phyloP scores from a whole-genome alignment of 1,140 invertebrate species.

The Drosophila bocqueti region DNA sequence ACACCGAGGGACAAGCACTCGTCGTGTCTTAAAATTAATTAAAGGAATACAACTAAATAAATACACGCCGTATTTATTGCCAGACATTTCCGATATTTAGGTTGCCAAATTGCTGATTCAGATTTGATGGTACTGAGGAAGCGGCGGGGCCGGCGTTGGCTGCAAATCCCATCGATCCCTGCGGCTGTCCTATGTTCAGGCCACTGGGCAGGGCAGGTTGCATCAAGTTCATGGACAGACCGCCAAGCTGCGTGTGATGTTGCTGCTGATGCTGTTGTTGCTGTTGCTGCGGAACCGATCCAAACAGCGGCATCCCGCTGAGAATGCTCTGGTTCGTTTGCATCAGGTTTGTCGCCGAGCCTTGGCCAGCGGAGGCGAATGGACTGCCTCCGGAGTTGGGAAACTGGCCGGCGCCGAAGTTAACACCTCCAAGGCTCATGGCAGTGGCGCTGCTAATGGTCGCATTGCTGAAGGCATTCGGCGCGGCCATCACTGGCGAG shows the following conservation, averaged over 20 bases:
- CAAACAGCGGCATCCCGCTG: slow-evolving; percentile 67
- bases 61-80: slow-evolving; percentile 74
- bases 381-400: slow-evolving; percentile 61
- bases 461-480: slow-evolving; percentile 78
- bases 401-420: slow-evolving; percentile 65
- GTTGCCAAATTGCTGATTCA: slow-evolving; percentile 84
- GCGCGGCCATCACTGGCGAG: slow-evolving; percentile 82
- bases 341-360: slow-evolving; percentile 65
- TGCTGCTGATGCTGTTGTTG: slow-evolving; percentile 50
- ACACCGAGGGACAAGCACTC: slow-evolving; percentile 45
- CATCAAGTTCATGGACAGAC: slow-evolving; percentile 71
- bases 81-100: slow-evolving; percentile 85
- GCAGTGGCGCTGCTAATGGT: slow-evolving; percentile 55
- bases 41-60: slow-evolving; percentile 65
- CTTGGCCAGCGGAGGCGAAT: slow-evolving; percentile 29
- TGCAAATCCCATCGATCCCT: slow-evolving; percentile 25
- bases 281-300: slow-evolving; percentile 37
- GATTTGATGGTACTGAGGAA: slow-evolving; percentile 68
- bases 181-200: slow-evolving; percentile 36
- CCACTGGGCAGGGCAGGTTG: slow-evolving; percentile 59
- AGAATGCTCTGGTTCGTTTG: slow-evolving; percentile 78
- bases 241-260: slow-evolving; percentile 50
- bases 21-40: slow-evolving; percentile 54
- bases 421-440: slow-evolving; percentile 66
- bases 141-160: slow-evolving; percentile 32